A percentile compares a stretch with the other conserved stretches of the same genome.
These are phyloP conservation scores for Elaphurus davidianus DNA, from an alignment of 2,113 vertebrate species.

Conservation along the genomic window DNA sequence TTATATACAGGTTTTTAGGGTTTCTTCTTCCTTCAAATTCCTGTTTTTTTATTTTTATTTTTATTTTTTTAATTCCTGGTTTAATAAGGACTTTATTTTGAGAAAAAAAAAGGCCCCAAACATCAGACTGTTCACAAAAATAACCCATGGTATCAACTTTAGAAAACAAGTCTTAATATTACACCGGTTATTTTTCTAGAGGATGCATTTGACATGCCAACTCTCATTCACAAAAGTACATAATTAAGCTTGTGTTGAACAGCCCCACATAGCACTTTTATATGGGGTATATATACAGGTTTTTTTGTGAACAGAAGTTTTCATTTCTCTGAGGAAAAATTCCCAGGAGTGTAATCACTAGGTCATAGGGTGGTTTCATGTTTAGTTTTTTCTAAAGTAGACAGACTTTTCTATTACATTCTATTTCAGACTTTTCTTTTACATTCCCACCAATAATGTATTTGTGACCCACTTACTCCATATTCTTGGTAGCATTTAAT, in stretches of 20 bases:
- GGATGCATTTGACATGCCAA: conserved; percentile 69
- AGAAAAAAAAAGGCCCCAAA: background rate
- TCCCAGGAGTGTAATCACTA: background rate
- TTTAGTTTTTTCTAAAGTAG: background rate
- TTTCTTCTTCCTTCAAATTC: background rate
- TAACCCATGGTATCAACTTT: background rate
- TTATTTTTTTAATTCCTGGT: background rate
- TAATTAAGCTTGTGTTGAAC: conserved; percentile 64
- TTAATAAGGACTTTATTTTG: background rate
- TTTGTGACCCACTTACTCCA: background rate
- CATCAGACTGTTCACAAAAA: background rate
- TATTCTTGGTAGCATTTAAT: background rate
- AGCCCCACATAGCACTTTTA: conserved; percentile 25
- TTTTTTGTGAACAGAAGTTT: background rate
- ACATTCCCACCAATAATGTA: background rate
- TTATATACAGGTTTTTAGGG: background rate
- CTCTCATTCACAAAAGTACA: conserved; percentile 70
- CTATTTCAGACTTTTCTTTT: background rate
- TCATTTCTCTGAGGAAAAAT: background rate
- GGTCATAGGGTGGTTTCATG: background rate
- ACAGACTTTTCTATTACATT: background rate
- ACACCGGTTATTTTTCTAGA: conserved; percentile 69
- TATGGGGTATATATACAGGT: background rate
- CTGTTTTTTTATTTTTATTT: background rate
- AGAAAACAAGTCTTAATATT: background rate